A percentile compares a stretch with the other conserved stretches of the same genome.
These are phyloP conservation scores for Callyntrura sp. DNA, from an alignment of 2,888 invertebrate genomes.

Conservation along the genomic window DNA sequence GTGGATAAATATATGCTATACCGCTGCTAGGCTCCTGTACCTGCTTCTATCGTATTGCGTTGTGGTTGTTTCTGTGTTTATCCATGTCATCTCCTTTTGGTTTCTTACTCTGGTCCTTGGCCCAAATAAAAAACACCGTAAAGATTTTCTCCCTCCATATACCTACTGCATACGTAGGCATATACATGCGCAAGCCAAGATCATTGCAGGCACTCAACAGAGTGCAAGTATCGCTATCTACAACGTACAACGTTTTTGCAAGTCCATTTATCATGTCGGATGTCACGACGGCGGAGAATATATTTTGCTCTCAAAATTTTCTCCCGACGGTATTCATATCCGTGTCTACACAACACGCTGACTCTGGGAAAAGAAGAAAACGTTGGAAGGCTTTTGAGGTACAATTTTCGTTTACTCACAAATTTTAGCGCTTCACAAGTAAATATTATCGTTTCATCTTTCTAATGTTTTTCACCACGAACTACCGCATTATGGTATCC, in stretches of 20 bases:
- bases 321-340: slow-evolving; percentile 50
- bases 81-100: slow-evolving; percentile 43
- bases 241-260: slow-evolving; percentile 51
- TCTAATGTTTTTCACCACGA: slow-evolving; percentile 34
- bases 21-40: not conserved
- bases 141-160: not conserved
- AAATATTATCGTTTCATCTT: slow-evolving; percentile 73
- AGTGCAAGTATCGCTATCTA: slow-evolving; percentile 1
- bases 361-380: not conserved
- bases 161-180: not conserved
- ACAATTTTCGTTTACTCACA: not conserved
- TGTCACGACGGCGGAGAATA: slow-evolving; percentile 62
- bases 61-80: slow-evolving; percentile 39
- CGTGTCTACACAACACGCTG: slow-evolving; percentile 21
- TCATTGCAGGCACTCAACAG: not conserved
- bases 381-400: not conserved
- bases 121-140: slow-evolving; percentile 6
- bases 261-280: slow-evolving; percentile 76
- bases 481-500: not conserved
- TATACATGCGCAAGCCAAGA: not conserved
- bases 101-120: slow-evolving; percentile 29
- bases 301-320: slow-evolving; percentile 56
- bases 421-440: not conserved
- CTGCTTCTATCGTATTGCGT: slow-evolving; percentile 10
- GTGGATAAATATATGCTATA: no score